A percentile compares a stretch with the other conserved stretches of the same genome.
Evolutionary conservation across 2,113 vertebrate genomes (phyloP).

Genomic region (Zosterops lateralis): DNA sequence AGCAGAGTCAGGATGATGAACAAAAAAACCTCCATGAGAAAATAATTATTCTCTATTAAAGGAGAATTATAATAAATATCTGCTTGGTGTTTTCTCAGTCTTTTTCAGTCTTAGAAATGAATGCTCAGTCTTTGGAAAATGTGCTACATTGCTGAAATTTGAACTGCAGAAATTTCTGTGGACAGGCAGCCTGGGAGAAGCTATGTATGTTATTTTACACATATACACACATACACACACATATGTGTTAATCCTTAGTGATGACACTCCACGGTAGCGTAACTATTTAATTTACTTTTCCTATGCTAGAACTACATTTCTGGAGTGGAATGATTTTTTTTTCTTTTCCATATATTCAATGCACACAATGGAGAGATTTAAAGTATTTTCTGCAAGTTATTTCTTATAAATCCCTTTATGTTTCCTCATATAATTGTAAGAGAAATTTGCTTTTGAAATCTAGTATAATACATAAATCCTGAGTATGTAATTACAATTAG

Average conservation of each 20-base stretch:
- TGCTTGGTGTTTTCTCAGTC: not conserved
- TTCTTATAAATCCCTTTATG: not conserved
- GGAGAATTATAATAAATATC: not conserved
- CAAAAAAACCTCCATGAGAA: not conserved
- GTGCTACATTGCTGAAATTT: not conserved
- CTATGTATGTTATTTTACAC: not conserved
- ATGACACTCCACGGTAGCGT: not conserved
- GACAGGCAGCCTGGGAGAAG: not conserved
- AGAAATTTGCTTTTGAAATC: not conserved
- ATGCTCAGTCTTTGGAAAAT: not conserved
- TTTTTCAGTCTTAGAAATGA: not conserved
- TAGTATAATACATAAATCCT: not conserved
- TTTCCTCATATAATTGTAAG: not conserved
- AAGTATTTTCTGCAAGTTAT: not conserved
- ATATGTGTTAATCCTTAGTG: not conserved
- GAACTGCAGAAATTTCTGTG: not conserved
- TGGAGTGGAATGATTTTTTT: not conserved
- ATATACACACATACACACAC: not conserved
- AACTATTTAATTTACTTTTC: not conserved
- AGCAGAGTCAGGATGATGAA: not conserved
- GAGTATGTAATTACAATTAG: not conserved
- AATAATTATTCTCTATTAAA: not conserved
- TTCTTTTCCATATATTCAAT: not conserved
- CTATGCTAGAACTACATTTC: not conserved
- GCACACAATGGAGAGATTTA: not conserved